Base-by-base conservation (phyloP, 2,797 vertebrate species). In the Gobionotothen gibberifrons region DNA sequence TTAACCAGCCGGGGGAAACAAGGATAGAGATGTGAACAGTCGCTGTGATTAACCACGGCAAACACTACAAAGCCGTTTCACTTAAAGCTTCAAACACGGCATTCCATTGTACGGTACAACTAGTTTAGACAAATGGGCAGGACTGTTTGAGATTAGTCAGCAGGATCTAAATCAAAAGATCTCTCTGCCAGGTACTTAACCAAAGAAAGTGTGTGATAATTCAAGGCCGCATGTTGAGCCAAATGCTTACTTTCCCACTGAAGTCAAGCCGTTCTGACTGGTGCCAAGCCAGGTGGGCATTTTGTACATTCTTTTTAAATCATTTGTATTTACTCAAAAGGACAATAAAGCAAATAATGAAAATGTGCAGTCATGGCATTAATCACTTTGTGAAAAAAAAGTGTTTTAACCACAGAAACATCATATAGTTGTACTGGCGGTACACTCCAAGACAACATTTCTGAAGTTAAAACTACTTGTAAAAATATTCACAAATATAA, bases 81-180 rank as follows among this genome's bases (percentile, higher is more conserved):
- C 44, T 42, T 57, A 79, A 56, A 40, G 66, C 64, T 78, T 84
- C 72, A 82, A 79, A 85, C 65, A 22, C 22, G 26, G 22, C 22
- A 73, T 81, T 85, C 66, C 62, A 57, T 53, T 60, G 51, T 84
- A 55, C 56, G 63, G 74, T 75, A 72, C 59, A 80, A 76, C 40
- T 75, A 69, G 64, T 88, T 88, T 82, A 77, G 72, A 72, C 62
- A 81, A 83, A 85, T 61, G 71, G 78, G 83, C 78, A 73, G 49
- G 80, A 74, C 78, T 87, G 85, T 87, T 88, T 90, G 80, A 89
- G 82, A 78, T 89, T 81, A 86, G 81, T 88, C 86, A 87, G 74
- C 61, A 3, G 43, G 81, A 87, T 82, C 62, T 69, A 67, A 86
- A 75, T 84, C 83, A 78, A 79, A 80, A 72, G 69, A 21, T 12